Evolutionary conservation across 2,888 invertebrate genomes (phyloP).

Genomic region (Drosophila silvestris): DNA sequence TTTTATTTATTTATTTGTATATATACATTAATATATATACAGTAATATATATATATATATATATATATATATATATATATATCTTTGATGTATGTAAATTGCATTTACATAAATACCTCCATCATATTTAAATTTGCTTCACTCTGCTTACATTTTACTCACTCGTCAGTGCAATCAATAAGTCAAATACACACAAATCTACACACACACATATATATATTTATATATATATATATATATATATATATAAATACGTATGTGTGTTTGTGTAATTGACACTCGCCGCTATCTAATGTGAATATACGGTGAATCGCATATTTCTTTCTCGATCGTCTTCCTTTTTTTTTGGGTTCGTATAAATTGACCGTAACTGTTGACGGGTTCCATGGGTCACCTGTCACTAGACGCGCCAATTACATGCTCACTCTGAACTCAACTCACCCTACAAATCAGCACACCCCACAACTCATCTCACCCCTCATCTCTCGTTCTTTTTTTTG

Average conservation of each 20-base stretch:
- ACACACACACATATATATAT: background rate
- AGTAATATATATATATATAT: background rate
- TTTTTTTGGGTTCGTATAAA: background rate
- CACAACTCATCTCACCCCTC: background rate
- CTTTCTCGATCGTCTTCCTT: background rate
- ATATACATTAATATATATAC: background rate
- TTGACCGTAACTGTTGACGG: background rate
- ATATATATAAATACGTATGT: background rate
- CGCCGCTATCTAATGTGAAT: background rate
- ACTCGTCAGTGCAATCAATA: no score
- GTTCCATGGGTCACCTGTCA: constrained; percentile 41
- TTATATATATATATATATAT: background rate
- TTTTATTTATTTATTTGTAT: no score
- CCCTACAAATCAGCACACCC: background rate
- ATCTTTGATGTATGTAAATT: background rate
- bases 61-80: background rate
- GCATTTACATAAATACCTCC: no score
- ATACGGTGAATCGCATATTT: background rate
- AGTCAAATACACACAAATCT: no score
- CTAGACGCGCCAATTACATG: constrained; percentile 41
- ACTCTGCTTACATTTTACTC: no score
- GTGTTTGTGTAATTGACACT: background rate
- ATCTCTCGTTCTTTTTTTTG: background rate
- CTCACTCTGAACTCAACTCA: constrained; percentile 14
- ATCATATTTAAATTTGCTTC: no score